These are phyloP conservation scores for Poecilia picta DNA, from an alignment of 2,797 vertebrate species.

Conservation along the genomic window DNA sequence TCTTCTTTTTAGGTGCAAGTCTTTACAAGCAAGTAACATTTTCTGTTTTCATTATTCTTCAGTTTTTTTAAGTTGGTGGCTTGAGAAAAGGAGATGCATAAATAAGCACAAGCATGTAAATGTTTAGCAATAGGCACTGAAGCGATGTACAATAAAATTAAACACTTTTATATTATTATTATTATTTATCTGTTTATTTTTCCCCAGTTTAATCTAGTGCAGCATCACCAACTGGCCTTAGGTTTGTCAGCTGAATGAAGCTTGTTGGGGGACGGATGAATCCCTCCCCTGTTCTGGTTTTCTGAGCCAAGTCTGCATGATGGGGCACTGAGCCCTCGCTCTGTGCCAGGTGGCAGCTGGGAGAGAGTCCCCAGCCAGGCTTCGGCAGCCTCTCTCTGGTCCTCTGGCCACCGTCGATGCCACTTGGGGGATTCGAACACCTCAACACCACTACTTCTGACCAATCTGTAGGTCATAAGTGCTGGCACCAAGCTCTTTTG, in stretches of 20 bases:
- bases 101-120: conserved; percentile 49
- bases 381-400: conserved; percentile 62
- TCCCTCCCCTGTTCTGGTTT: conserved; percentile 79
- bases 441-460: conserved; percentile 58
- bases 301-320: conserved; percentile 75
- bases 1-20: neutral
- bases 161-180: neutral
- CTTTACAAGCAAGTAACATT: conserved; percentile 31
- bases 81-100: conserved; percentile 33
- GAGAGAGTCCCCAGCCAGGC: conserved; percentile 72
- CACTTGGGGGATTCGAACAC: conserved; percentile 59
- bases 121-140: conserved; percentile 32
- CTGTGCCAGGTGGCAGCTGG: conserved; percentile 86
- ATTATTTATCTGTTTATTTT: conserved; percentile 50
- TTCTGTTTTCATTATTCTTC: conserved; percentile 41
- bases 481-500: neutral
- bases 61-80: conserved; percentile 46
- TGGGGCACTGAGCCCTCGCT: conserved; percentile 69
- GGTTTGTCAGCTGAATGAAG: conserved; percentile 77
- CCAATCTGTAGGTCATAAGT: conserved; percentile 56
- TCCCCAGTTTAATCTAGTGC: conserved; percentile 49
- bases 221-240: conserved; percentile 68
- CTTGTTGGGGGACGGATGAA: conserved; percentile 78
- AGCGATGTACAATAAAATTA: neutral
- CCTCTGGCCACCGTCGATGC: conserved; percentile 56